Evolutionary conservation across 2,888 invertebrate genomes (phyloP), one percentile per base, ranked within the genome.

Genomic region (Catocala sponsa): DNA sequence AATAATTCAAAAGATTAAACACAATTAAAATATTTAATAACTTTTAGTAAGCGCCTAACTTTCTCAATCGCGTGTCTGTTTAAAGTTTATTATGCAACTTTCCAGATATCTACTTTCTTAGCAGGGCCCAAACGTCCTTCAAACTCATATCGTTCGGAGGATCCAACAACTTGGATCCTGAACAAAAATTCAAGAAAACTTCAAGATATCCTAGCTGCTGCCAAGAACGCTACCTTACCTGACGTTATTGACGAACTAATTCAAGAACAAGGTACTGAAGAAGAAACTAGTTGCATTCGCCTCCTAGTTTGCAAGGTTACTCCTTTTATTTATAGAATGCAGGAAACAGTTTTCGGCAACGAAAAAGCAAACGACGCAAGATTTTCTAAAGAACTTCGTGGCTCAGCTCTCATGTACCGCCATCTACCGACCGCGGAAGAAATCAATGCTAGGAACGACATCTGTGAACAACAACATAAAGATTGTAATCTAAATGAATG

Each of bases 281-380:
- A 95, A 63, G 96, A 97, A 73, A 96, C 95, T 0, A 96, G 96
- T 55, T 98, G 97, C 75, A 92, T 97, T 2, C 95, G 96, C 78
- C 90, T 97, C 38, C 87, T 98, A 41, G 90, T 98, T 65, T 98
- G 98, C 84, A 98, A 98, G 91, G 95, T 95, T 68, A 95, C 97
- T 0, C 98, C 98, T 0, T 96, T 97, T 65, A 96, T 98, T 65
- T 95, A 95, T 91, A 96, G 96, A 72, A 97, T 97, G 96, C 98
- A 98, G 81, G 94, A 95, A 61, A 95, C 96, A n/a, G 94, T 94
- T 0, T 90, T 97, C 61, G 94, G 89, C 10, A 84, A 85, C 7
- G 82, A 85, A 74, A 81, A 86, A 42, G 81, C 82, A 13, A 83
- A 82, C 12, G 84, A 86, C 15, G 81, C 80, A 15, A 84, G 82